Evolutionary conservation across 2,888 invertebrate genomes (phyloP).

Genomic region (Eumacrocentrus americanus): DNA sequence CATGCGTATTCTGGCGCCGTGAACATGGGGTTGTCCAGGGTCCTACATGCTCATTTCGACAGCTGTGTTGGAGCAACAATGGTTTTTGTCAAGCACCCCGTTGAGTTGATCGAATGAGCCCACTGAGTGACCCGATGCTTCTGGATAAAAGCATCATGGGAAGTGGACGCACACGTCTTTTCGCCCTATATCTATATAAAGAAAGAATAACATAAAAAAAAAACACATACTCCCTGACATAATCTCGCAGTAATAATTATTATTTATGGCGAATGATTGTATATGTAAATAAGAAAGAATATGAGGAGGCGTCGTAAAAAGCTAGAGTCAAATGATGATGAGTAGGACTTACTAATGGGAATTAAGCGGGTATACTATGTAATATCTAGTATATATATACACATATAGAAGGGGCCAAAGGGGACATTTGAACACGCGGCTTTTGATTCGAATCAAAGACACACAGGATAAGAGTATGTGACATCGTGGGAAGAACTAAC

Average conservation of each 20-base stretch:
- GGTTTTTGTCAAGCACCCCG: conserved; percentile 42
- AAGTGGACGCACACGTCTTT: background rate
- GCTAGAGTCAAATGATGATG: background rate
- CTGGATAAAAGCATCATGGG: conserved; percentile 2
- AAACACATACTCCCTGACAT: background rate
- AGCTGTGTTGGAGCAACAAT: conserved; percentile 61
- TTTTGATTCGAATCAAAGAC: conserved; percentile 19
- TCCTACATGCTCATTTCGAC: conserved; percentile 47
- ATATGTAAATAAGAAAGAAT: too few relatives aligned
- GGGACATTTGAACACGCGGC: conserved; percentile 12
- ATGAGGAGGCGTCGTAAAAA: too few relatives aligned
- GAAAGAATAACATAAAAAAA: background rate
- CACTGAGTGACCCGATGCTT: conserved; percentile 37
- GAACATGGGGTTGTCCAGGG: background rate
- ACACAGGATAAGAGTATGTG: conserved; percentile 1
- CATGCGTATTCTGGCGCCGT: background rate
- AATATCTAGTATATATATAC: too few relatives aligned
- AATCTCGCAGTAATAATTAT: background rate
- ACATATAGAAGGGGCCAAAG: background rate
- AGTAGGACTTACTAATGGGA: background rate
- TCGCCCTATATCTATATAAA: background rate
- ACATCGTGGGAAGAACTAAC: conserved; percentile 16
- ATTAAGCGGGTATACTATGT: background rate
- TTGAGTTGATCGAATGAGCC: conserved; percentile 40
- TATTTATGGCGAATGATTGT: too few relatives aligned